Evolutionary conservation across 1,140 invertebrate genomes (phyloP).

Genomic region (Drosophila paulistorum): DNA sequence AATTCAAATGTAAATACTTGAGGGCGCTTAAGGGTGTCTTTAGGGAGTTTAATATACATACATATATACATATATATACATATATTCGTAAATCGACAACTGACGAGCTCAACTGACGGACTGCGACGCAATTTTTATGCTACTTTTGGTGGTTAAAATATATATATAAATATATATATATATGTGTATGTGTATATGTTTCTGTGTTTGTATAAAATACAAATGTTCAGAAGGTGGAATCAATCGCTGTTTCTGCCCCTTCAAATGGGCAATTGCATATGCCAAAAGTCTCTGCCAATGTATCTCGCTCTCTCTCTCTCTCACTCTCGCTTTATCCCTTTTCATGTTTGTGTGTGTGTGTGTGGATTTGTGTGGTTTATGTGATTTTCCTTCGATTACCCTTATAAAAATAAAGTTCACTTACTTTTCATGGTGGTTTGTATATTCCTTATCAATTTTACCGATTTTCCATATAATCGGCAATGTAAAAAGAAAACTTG

Average conservation of each 20-base stretch:
- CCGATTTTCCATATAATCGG: too few relatives aligned
- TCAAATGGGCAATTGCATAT: constrained; percentile 41
- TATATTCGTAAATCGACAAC: constrained; percentile 3
- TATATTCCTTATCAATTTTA: too few relatives aligned
- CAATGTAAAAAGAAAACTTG: too few relatives aligned
- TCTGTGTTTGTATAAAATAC: background rate
- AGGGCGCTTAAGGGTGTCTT: constrained; percentile 79
- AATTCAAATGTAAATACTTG: constrained; percentile 81
- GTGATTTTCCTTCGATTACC: background rate
- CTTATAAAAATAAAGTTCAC: background rate
- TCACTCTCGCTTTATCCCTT: background rate
- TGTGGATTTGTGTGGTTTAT: background rate
- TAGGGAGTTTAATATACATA: constrained; percentile 34
- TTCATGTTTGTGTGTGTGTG: background rate
- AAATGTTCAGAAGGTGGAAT: constrained; percentile 33
- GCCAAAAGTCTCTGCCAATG: constrained; percentile 48
- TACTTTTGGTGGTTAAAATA: constrained; percentile 39
- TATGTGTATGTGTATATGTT: background rate
- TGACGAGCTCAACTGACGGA: constrained; percentile 50
- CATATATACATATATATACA: background rate
- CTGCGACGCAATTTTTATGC: constrained; percentile 66
- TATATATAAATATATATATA: background rate
- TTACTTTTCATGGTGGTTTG: background rate
- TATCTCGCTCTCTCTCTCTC: constrained; percentile 25
- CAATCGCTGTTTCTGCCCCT: constrained; percentile 39